Percentiles rank a stretch among this genome's conserved stretches.
phyloP scores from a whole-genome alignment of 2,797 vertebrate species.

The Sebastolobus altivelis region DNA sequence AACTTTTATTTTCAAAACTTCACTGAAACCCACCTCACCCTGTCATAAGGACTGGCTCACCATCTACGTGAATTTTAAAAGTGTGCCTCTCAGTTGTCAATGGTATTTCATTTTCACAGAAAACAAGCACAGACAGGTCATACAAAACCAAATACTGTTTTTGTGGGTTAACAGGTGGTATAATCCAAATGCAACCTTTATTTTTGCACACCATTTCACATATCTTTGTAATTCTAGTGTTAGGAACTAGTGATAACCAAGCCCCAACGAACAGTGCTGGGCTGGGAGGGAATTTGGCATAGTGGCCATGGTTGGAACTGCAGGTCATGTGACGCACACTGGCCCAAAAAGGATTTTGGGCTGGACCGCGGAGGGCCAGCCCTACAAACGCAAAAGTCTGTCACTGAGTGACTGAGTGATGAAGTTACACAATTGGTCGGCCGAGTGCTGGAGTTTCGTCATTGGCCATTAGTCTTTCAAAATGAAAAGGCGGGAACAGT shows the following conservation, averaged over 20 bases:
- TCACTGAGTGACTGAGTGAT: too few relatives aligned
- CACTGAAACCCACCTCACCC: too few relatives aligned
- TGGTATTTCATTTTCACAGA: neutral
- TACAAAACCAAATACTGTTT: neutral
- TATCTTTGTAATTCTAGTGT: neutral
- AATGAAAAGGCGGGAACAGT: too few relatives aligned
- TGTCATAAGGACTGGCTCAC: too few relatives aligned
- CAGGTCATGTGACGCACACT: fast-evolving
- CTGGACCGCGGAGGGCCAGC: too few relatives aligned
- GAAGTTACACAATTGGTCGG: fast-evolving
- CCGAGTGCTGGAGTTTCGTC: fast-evolving
- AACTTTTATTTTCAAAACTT: too few relatives aligned
- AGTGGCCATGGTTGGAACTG: too few relatives aligned
- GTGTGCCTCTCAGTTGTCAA: neutral
- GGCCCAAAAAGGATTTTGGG: too few relatives aligned
- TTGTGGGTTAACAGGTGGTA: neutral
- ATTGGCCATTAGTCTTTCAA: fast-evolving
- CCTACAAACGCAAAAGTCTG: too few relatives aligned
- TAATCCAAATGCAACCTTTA: neutral
- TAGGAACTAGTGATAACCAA: neutral
- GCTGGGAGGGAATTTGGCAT: too few relatives aligned
- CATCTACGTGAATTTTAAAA: too few relatives aligned
- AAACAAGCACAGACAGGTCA: neutral
- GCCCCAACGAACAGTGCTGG: too few relatives aligned
- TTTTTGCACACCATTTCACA: neutral